Evolutionary conservation across 1,140 invertebrate genomes (phyloP).

Genomic region (Anastatus disparis): DNA sequence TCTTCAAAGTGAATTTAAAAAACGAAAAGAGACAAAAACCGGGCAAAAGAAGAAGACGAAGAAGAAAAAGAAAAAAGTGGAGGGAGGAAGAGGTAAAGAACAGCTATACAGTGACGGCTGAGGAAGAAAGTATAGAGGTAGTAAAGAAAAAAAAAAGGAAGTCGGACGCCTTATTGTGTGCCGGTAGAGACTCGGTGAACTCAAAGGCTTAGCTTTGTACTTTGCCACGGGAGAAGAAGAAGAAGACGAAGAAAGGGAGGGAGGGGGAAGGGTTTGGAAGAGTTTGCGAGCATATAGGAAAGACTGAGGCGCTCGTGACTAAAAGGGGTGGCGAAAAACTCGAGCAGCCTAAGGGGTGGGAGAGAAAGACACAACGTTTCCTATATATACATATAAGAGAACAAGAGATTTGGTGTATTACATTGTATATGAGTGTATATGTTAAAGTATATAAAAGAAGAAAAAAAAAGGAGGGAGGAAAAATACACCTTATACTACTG

Average conservation of each 20-base stretch:
- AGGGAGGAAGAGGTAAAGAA: too few species aligned
- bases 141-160: constrained; percentile 63
- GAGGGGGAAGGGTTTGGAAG: constrained; percentile 46
- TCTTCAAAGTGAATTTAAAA: constrained; percentile 39
- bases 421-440: constrained; percentile 43
- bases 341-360: constrained; percentile 51
- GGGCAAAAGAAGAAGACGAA: constrained; percentile 9
- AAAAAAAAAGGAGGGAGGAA: constrained; percentile 63
- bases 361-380: constrained; percentile 7
- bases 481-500: constrained; percentile 68
- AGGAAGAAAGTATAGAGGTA: constrained; percentile 35
- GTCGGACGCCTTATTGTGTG: constrained; percentile 66
- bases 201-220: constrained; percentile 68
- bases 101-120: background rate
- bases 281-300: constrained; percentile 59
- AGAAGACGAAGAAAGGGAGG: constrained; percentile 37
- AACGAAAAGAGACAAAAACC: constrained; percentile 34
- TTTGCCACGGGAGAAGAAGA: constrained; percentile 52
- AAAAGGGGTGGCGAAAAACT: constrained; percentile 59
- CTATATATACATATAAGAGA: constrained; percentile 4
- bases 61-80: too few species aligned
- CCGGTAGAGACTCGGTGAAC: constrained; percentile 63
- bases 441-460: too few species aligned
- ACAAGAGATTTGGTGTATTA: background rate
- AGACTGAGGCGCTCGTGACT: constrained; percentile 48